These are phyloP conservation scores for Portevinia maculata DNA, from an alignment of 2,888 invertebrate species.

Conservation along the genomic window DNA sequence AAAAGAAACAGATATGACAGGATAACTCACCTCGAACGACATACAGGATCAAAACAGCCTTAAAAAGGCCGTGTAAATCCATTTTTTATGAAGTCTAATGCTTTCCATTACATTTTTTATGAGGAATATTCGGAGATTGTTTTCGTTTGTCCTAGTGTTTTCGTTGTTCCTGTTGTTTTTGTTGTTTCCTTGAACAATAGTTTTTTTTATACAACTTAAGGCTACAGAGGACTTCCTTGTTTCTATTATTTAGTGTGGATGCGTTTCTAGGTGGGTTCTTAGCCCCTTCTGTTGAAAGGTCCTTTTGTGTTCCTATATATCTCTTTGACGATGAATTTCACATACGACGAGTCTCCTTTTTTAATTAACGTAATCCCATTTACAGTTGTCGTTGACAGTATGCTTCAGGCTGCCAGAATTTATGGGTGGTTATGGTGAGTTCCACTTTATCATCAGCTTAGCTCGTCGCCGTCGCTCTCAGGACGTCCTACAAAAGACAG, in stretches of 20 bases:
- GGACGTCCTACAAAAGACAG: conserved; percentile 37
- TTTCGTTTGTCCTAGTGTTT: conserved; percentile 33
- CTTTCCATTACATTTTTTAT: conserved; percentile 83
- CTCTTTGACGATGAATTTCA: conserved; percentile 33
- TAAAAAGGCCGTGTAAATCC: conserved; percentile 83
- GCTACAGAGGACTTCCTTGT: conserved; percentile 3
- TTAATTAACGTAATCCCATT: conserved; percentile 67
- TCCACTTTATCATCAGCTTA: conserved; percentile 57
- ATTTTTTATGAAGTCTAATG: conserved; percentile 82
- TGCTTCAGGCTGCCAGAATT: conserved; percentile 22
- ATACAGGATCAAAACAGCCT: conserved; percentile 83
- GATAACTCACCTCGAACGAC: conserved; percentile 81
- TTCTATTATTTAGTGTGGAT: conserved; percentile 12
- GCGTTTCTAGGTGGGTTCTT: conserved; percentile 25
- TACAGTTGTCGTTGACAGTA: conserved; percentile 28
- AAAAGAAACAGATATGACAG: conserved; percentile 29
- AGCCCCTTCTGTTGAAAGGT: conserved; percentile 21
- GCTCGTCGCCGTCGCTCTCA: conserved; percentile 8
- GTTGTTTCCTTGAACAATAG: conserved; percentile 1
- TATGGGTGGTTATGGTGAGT: conserved; percentile 6
- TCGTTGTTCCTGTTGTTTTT: conserved; percentile 11
- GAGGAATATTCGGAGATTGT: conserved; percentile 70
- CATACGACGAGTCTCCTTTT: conserved; percentile 33
- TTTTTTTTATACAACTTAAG: not conserved
- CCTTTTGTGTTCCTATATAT: conserved; percentile 14